Conservation (phyloP, 2,888 invertebrate genomes). For the Rosalia funebris region DNA sequence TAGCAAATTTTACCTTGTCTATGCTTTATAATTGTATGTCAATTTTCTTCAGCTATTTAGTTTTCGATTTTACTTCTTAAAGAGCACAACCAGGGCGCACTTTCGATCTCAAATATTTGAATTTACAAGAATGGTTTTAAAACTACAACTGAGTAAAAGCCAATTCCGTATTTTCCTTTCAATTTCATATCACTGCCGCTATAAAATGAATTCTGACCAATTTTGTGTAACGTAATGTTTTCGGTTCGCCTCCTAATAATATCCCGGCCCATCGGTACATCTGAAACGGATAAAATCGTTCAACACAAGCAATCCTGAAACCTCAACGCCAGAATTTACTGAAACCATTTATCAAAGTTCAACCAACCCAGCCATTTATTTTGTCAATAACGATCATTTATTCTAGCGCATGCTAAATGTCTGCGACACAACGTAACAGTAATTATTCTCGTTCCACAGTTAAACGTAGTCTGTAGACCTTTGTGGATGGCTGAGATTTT, state of each 20-base stretch:
- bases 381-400: conserved; percentile 19
- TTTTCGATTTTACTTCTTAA: too few relatives aligned
- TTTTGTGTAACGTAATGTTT: not conserved
- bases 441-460: conserved; percentile 16
- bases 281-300: not conserved
- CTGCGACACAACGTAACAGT: conserved; percentile 8
- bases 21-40: too few relatives aligned
- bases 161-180: not conserved
- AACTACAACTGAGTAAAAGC: too few relatives aligned
- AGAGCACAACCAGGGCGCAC: too few relatives aligned
- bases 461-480: conserved; percentile 1
- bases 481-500: conserved; percentile 16
- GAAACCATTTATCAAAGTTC: conserved; percentile 9
- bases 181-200: not conserved
- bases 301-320: not conserved
- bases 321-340: not conserved
- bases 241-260: not conserved
- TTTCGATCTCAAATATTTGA: too few relatives aligned
- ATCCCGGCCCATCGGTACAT: not conserved
- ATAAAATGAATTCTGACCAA: not conserved
- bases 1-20: too few relatives aligned
- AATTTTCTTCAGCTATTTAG: too few relatives aligned
- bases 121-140: too few relatives aligned
- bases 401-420: conserved; percentile 16
- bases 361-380: conserved; percentile 9